These are phyloP conservation scores for rabbit (Oryctolagus cuniculus) DNA, from an alignment of 2,113 vertebrate genomes.

Conservation along the genomic window DNA sequence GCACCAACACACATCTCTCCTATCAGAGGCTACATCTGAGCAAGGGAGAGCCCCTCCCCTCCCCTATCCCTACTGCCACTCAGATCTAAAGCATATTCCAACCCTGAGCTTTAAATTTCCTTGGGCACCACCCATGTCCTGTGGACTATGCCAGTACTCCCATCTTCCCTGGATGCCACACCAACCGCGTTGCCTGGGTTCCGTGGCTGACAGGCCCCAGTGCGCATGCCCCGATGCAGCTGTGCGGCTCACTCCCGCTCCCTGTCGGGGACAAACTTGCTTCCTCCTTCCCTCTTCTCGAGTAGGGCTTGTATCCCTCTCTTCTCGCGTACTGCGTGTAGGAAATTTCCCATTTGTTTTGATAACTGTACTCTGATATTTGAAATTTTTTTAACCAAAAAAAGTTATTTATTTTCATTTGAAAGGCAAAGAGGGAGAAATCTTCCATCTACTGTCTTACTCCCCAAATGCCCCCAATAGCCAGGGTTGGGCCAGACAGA, in stretches of 20 bases:
- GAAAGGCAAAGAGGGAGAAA: no score
- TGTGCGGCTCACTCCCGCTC: no score
- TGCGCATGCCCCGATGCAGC: fast-evolving
- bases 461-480: no score
- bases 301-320: neutral
- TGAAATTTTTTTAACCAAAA: no score
- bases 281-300: neutral
- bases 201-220: neutral
- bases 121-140: neutral
- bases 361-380: neutral
- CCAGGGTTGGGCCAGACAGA: no score
- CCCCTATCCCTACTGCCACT: no score
- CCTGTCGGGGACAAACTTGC: neutral
- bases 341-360: neutral
- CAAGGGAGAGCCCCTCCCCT: fast-evolving
- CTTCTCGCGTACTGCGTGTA: neutral
- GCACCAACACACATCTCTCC: fast-evolving
- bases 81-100: neutral
- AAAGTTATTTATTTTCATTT: no score
- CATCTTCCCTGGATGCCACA: fast-evolving
- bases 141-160: neutral
- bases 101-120: neutral
- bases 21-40: neutral
- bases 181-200: neutral
- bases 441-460: no score